Evolutionary conservation across 2,797 vertebrate genomes (phyloP).

Genomic region (Semaprochilodus insignis): DNA sequence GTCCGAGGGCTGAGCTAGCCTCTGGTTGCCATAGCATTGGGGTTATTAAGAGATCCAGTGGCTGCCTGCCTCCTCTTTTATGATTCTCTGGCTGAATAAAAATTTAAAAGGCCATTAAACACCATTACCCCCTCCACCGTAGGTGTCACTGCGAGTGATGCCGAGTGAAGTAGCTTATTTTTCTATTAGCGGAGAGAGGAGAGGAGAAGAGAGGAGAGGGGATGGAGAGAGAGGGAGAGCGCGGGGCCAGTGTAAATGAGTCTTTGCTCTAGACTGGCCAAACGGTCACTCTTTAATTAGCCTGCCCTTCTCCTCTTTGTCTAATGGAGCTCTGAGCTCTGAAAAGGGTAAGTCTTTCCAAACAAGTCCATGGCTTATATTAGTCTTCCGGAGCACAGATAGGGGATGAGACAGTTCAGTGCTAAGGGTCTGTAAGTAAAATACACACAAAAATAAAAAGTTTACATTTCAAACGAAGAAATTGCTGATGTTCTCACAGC

Average conservation of each 20-base stretch:
- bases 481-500: too few relatives aligned
- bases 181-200: slow-evolving; percentile 76
- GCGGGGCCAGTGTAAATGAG: slow-evolving; percentile 58
- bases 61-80: slow-evolving; percentile 80
- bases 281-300: slow-evolving; percentile 61
- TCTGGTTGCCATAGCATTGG: slow-evolving; percentile 88
- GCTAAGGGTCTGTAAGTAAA: too few relatives aligned
- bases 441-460: too few relatives aligned
- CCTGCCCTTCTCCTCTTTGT: slow-evolving; percentile 57
- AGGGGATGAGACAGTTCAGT: slow-evolving; percentile 9
- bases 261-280: slow-evolving; percentile 61
- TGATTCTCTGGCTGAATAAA: slow-evolving; percentile 78
- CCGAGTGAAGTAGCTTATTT: slow-evolving; percentile 91
- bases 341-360: slow-evolving; percentile 60
- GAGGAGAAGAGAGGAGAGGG: slow-evolving; percentile 61
- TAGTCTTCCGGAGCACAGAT: slow-evolving; percentile 46
- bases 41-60: slow-evolving; percentile 86
- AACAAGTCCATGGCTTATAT: slow-evolving; percentile 57
- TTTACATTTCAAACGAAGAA: too few relatives aligned
- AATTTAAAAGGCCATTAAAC: slow-evolving; percentile 97
- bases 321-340: slow-evolving; percentile 60
- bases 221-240: slow-evolving; percentile 51
- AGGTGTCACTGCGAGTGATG: slow-evolving; percentile 86
- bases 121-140: slow-evolving; percentile 87
- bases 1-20: slow-evolving; percentile 85